Evolutionary conservation across 2,888 invertebrate genomes (phyloP).

Genomic region (Busseola fusca): DNA sequence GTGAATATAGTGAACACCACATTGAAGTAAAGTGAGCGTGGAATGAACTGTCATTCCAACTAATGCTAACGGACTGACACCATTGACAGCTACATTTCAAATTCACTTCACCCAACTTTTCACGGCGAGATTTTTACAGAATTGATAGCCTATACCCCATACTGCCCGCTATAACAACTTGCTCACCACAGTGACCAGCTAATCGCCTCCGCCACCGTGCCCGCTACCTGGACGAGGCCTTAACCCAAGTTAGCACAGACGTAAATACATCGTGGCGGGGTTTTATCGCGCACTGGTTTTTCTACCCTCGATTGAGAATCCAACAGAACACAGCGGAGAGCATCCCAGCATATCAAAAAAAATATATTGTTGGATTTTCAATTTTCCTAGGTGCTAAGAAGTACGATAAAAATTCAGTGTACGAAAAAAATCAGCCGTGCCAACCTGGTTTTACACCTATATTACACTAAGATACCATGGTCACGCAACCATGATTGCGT

Average conservation of each 20-base stretch:
- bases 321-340: neutral
- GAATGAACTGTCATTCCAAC: too few relatives aligned
- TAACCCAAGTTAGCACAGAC: neutral
- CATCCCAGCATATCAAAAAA: neutral
- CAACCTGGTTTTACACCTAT: neutral
- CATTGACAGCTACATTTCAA: too few relatives aligned
- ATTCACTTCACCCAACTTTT: too few relatives aligned
- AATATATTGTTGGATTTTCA: neutral
- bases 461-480: neutral
- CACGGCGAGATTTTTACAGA: too few relatives aligned
- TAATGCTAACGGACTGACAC: too few relatives aligned
- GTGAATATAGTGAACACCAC: too few relatives aligned
- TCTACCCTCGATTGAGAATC: neutral
- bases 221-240: neutral
- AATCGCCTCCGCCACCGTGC: neutral
- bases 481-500: neutral
- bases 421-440: neutral
- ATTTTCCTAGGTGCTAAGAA: neutral
- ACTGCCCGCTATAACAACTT: neutral
- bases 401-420: too few relatives aligned
- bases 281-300: neutral
- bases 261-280: neutral
- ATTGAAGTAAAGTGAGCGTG: too few relatives aligned
- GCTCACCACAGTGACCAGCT: too few relatives aligned
- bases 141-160: too few relatives aligned